Evolutionary conservation across 1,140 invertebrate genomes (phyloP).

Genomic region (Leptonema lineaticorne): DNA sequence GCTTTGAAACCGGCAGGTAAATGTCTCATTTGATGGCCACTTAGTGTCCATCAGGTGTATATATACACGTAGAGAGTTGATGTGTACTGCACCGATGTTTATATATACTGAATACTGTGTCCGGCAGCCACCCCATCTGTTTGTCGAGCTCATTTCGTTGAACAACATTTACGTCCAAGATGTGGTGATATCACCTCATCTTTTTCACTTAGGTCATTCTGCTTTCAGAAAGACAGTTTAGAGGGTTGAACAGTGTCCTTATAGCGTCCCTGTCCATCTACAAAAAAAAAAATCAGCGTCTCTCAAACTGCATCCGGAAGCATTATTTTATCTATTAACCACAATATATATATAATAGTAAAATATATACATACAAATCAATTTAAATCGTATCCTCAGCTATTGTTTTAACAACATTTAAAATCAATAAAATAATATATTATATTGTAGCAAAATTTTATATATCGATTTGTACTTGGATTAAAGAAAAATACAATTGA

Average conservation of each 20-base stretch:
- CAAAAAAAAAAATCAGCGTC: not conserved
- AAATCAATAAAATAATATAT: no score
- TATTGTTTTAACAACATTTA: no score
- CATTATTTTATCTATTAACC: no score
- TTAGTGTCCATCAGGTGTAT: conserved; percentile 22
- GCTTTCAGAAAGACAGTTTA: not conserved
- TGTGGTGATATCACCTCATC: conserved; percentile 30
- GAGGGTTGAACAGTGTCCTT: no score
- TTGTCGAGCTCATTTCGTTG: conserved; percentile 24
- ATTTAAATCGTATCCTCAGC: no score
- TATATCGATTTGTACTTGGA: no score
- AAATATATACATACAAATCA: no score
- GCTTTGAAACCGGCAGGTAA: conserved; percentile 1
- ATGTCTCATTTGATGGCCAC: conserved; percentile 28
- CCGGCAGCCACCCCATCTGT: conserved; percentile 24
- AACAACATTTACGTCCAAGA: conserved; percentile 29
- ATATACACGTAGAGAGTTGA: not conserved
- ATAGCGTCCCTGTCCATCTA: not conserved
- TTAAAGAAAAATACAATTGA: no score
- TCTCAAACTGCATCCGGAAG: no score
- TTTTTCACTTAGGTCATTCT: conserved; percentile 29
- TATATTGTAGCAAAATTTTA: no score
- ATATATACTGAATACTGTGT: not conserved
- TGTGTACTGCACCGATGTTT: not conserved
- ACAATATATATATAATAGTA: no score